These are phyloP conservation scores for Tonatia bakeri DNA, from an alignment of 2,113 vertebrate genomes.

Conservation along the genomic window DNA sequence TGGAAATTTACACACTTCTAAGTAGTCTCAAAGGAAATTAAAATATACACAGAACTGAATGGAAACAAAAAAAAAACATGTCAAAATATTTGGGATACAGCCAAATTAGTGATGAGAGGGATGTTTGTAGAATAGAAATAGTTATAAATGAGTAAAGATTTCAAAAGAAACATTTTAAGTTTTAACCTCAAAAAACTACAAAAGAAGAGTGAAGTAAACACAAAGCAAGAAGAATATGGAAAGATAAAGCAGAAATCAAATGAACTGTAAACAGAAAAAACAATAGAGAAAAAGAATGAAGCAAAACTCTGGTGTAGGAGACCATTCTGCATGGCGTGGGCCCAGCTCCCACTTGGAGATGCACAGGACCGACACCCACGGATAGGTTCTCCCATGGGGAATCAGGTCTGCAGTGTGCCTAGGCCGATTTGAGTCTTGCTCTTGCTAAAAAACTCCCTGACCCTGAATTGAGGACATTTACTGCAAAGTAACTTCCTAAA, in stretches of 20 bases:
- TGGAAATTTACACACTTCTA: background rate
- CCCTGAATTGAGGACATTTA: too few relatives aligned
- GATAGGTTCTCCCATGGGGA: too few relatives aligned
- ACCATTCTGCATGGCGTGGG: too few relatives aligned
- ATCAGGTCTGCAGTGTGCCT: too few relatives aligned
- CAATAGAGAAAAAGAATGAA: background rate
- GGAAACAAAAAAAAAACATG: background rate
- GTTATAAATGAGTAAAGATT: background rate
- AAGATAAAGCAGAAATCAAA: background rate
- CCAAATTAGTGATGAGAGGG: too few relatives aligned
- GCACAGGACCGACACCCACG: too few relatives aligned
- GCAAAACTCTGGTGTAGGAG: background rate
- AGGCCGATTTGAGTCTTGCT: too few relatives aligned
- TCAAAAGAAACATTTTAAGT: background rate
- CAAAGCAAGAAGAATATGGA: background rate
- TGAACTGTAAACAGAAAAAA: background rate
- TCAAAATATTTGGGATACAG: background rate
- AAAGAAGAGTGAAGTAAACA: background rate
- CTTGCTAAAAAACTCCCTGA: too few relatives aligned
- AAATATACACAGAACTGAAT: background rate
- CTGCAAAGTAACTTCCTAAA: too few relatives aligned
- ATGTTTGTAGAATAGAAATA: background rate
- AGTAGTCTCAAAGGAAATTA: background rate
- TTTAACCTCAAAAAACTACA: background rate
- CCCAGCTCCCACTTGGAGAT: too few relatives aligned